A percentile compares a stretch with the other conserved stretches of the same genome.
phyloP scores from a whole-genome alignment of 1,140 invertebrate genomes.

The Micrasema minimum region DNA sequence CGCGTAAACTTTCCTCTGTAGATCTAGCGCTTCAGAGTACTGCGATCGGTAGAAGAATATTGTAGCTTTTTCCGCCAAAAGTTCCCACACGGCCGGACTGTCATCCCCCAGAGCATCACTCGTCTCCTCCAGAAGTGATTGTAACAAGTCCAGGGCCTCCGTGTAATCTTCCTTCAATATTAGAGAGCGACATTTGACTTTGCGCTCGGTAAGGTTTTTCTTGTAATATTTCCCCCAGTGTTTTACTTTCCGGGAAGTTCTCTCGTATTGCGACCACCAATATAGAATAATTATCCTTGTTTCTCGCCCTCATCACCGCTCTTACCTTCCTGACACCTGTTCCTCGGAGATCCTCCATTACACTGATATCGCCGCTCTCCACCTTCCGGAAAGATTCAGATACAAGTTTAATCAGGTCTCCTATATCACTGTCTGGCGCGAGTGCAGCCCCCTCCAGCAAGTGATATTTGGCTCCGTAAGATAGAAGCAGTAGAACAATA shows the following conservation, averaged over 20 bases:
- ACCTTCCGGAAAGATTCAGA: too few relatives aligned
- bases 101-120: background rate
- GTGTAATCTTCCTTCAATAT: background rate
- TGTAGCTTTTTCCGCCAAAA: background rate
- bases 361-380: too few relatives aligned
- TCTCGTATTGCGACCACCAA: slow-evolving; percentile 4
- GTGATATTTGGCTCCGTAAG: slow-evolving; percentile 8
- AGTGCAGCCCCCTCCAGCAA: too few relatives aligned
- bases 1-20: background rate
- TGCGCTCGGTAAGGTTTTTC: background rate
- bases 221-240: slow-evolving; percentile 1
- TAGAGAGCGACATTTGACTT: background rate
- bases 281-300: background rate
- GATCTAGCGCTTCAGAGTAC: slow-evolving; percentile 13
- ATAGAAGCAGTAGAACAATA: background rate
- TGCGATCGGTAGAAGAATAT: background rate
- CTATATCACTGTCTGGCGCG: too few relatives aligned
- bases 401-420: too few relatives aligned
- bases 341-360: too few relatives aligned
- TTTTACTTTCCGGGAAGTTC: background rate
- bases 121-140: slow-evolving; percentile 3
- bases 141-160: background rate
- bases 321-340: too few relatives aligned
- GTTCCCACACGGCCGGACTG: slow-evolving; percentile 1
- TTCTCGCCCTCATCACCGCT: slow-evolving; percentile 10